Evolutionary conservation across 2,797 vertebrate species (phyloP), one percentile per base, ranked within the genome.

Genomic region (Muraenolepis orangiensis): DNA sequence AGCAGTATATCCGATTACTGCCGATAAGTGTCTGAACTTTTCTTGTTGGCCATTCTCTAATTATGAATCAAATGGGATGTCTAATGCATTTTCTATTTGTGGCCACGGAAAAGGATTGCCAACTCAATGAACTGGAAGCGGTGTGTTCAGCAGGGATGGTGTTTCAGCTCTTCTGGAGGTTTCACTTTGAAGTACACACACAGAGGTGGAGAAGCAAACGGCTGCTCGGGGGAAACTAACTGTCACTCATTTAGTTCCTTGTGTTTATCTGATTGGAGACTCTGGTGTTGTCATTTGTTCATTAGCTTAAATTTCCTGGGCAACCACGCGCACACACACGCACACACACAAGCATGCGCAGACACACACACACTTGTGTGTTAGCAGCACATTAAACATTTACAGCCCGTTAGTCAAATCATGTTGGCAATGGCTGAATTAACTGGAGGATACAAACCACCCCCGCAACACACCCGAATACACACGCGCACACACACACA

Each of bases 11-110:
- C 84, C 64, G 32, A 78, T 80, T 71, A 74, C 74, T 75, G 72
- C 70, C 75, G 85, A 87, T 87, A 86, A 89, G 85, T 85, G 77
- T 76, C 75, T 88, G 82, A 83, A 85, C 89, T 89, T 87, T 88
- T 82, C 87, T 87, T 64, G 82, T 82, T 78, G 70, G 61, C 79
- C 76, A 90, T 79, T 85, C 86, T 78, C 82, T 85, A 85, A 91
- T 88, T 69, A 69, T 84, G 85, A 86, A 79, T 12, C 72, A 86
- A 88, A 89, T 89, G 85, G 85, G 84, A 74, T 85, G 84, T 80
- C 78, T 88, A 87, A 90, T 89, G 88, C 70, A 77, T 86, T 87
- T n/a, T 89, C 86, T 90, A 84, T 89, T 88, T 89, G 88, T 30
- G 89, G 86, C 86, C 74, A 75, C 73, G 70, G 80, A 84, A 81